Conservation (phyloP, 2,888 invertebrate species). For the Dryobota labecula region DNA sequence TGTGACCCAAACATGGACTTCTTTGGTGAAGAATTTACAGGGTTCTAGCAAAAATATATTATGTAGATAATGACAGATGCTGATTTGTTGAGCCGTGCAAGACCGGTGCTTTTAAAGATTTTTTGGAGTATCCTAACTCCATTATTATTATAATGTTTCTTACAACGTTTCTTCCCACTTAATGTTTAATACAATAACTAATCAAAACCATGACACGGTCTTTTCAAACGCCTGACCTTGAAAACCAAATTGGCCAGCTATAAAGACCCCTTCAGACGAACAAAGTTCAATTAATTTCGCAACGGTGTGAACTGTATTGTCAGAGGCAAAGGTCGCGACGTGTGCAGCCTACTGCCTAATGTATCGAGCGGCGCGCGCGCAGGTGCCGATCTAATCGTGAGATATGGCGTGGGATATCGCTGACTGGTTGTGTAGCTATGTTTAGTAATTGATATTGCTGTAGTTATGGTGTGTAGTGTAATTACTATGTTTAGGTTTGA, state of each 20-base stretch:
- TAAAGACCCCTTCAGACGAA: slow-evolving; percentile 11
- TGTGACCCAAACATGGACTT: no score
- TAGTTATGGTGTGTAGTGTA: background rate
- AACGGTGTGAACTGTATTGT: slow-evolving; percentile 56
- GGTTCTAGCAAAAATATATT: no score
- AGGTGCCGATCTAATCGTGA: slow-evolving; percentile 53
- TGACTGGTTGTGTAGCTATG: slow-evolving; percentile 14
- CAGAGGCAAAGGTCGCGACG: slow-evolving; percentile 58
- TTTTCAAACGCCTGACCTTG: slow-evolving; percentile 31
- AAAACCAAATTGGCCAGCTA: slow-evolving; percentile 18
- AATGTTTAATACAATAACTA: background rate
- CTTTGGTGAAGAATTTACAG: no score
- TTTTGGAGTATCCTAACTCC: no score
- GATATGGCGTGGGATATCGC: slow-evolving; percentile 46
- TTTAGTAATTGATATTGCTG: slow-evolving; percentile 11
- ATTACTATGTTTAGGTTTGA: slow-evolving; percentile 5
- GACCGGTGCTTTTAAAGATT: no score
- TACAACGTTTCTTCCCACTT: no score
- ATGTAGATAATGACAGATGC: no score
- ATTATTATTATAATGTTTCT: no score
- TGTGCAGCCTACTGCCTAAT: slow-evolving; percentile 51
- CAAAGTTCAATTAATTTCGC: slow-evolving; percentile 57
- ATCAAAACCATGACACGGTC: background rate
- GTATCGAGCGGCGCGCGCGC: slow-evolving; percentile 47
- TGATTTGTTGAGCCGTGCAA: no score